A percentile compares a stretch with the other conserved stretches of the same genome.
These are phyloP conservation scores for Heliconius himera DNA, from an alignment of 1,140 invertebrate genomes.

Conservation along the genomic window DNA sequence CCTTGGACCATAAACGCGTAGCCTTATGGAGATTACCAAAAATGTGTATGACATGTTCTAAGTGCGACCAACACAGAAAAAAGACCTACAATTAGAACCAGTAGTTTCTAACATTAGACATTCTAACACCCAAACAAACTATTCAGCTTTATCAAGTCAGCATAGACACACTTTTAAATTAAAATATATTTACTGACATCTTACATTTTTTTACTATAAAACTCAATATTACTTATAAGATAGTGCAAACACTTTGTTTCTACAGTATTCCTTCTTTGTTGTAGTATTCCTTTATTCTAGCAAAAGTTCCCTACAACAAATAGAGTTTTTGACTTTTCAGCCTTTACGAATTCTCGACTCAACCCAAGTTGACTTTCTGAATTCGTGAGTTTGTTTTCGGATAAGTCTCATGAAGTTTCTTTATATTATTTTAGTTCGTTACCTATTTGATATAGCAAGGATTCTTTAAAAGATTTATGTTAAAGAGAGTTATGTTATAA, in stretches of 20 bases:
- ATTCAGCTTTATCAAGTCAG: too few species aligned
- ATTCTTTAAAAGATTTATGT: neutral
- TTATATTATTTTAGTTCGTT: neutral
- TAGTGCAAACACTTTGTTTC: neutral
- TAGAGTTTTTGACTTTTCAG: neutral
- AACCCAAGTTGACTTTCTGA: neutral
- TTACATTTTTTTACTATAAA: neutral
- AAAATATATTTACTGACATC: too few species aligned
- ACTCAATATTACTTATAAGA: neutral
- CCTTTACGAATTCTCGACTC: neutral
- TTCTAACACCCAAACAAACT: too few species aligned
- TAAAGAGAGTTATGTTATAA: neutral
- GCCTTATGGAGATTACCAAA: too few species aligned
- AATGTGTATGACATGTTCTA: too few species aligned
- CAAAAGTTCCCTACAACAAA: neutral
- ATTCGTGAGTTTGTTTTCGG: neutral
- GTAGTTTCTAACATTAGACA: too few species aligned
- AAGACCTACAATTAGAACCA: too few species aligned
- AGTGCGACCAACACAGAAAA: too few species aligned
- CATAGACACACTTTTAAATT: too few species aligned
- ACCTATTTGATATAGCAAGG: neutral
- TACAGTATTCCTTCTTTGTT: neutral
- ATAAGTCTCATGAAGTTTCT: neutral
- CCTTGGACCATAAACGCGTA: too few species aligned
- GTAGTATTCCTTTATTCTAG: neutral